Conservation (phyloP, 1,140 invertebrate species). For the Trichonephila inaurata region DNA sequence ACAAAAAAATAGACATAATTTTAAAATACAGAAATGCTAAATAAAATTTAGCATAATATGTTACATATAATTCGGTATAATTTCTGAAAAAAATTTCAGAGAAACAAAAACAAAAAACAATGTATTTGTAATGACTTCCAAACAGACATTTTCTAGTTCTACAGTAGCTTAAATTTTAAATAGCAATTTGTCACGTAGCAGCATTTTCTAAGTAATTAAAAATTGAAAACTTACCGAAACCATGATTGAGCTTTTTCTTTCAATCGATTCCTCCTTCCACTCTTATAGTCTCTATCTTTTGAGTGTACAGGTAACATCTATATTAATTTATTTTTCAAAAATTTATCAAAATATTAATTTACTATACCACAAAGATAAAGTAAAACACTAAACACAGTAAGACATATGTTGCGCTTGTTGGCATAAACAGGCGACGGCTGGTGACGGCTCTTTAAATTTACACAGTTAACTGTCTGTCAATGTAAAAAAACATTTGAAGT, state of each 20-base stretch:
- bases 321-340: constrained; percentile 33
- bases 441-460: constrained; percentile 50
- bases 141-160: too few relatives aligned
- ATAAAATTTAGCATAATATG: too few relatives aligned
- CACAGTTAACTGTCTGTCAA: constrained; percentile 40
- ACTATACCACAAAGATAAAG: not conserved
- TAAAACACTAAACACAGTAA: not conserved
- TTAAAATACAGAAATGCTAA: too few relatives aligned
- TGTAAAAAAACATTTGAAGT: not conserved
- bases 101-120: too few relatives aligned
- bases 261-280: constrained; percentile 79
- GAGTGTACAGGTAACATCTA: constrained; percentile 81
- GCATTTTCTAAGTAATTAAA: too few relatives aligned
- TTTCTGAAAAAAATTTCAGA: too few relatives aligned
- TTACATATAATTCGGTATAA: too few relatives aligned
- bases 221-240: constrained; percentile 80
- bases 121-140: too few relatives aligned
- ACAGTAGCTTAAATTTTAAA: too few relatives aligned
- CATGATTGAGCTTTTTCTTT: constrained; percentile 81
- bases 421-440: constrained; percentile 61
- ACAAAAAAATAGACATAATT: not conserved
- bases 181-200: too few relatives aligned
- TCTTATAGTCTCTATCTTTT: constrained; percentile 80
- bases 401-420: constrained; percentile 63
- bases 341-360: constrained; percentile 29